A percentile compares a stretch with the other conserved stretches of the same genome.
phyloP scores from a whole-genome alignment of 2,797 vertebrate genomes.

The Betta splendens region DNA sequence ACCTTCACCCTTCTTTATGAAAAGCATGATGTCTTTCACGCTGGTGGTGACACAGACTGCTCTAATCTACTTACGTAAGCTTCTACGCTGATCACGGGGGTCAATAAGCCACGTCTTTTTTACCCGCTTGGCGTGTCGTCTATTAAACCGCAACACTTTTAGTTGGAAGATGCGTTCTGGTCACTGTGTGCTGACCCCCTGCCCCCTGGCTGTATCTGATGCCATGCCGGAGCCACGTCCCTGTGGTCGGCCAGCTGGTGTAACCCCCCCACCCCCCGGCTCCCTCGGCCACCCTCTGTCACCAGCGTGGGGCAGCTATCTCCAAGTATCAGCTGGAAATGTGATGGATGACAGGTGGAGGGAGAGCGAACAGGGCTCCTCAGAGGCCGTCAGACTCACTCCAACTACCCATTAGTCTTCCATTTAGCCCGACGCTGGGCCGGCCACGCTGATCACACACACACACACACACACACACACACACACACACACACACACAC shows the following conservation, averaged over 20 bases:
- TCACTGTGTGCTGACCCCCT: constrained; percentile 5
- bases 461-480: constrained; percentile 63
- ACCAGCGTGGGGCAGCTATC: constrained; percentile 70
- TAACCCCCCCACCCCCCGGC: constrained; percentile 18
- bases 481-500: constrained; percentile 62
- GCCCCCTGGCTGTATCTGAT: no score
- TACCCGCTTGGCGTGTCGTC: constrained; percentile 3
- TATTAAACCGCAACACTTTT: constrained; percentile 8
- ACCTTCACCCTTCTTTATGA: constrained; percentile 32
- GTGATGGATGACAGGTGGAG: constrained; percentile 77
- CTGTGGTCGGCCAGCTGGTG: constrained; percentile 44
- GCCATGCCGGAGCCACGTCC: constrained; percentile 37
- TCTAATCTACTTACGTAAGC: constrained; percentile 29
- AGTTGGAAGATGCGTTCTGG: constrained; percentile 10
- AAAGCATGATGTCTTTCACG: constrained; percentile 34
- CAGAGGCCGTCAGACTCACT: constrained; percentile 77
- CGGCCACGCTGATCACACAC: constrained; percentile 67
- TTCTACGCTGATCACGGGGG: constrained; percentile 14
- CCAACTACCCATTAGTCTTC: constrained; percentile 77
- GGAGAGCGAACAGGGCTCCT: constrained; percentile 70
- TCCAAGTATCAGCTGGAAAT: constrained; percentile 76
- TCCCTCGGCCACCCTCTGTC: constrained; percentile 30
- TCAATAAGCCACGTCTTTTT: constrained; percentile 7
- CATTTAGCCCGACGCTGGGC: constrained; percentile 68
- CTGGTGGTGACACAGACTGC: constrained; percentile 28